Evolutionary conservation across 92 coral and sea anemone genomes (phyloP), one percentile per base, ranked within the genome.

Genomic region (Actinernus sp.): DNA sequence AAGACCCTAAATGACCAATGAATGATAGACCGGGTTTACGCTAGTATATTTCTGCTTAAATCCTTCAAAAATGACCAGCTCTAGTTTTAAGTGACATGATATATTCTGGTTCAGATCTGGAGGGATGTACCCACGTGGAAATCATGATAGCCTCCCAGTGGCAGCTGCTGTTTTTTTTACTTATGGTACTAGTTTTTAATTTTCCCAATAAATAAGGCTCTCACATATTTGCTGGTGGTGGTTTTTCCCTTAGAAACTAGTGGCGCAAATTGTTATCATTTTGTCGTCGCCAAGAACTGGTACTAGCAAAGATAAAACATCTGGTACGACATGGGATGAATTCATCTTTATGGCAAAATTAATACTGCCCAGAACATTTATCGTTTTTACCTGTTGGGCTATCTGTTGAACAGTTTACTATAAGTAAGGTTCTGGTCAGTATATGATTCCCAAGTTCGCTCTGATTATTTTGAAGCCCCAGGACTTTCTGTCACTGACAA

Each of bases 181-280:
- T 59, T 17, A 19, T 18, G 26, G 3, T 25, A n/a, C 32, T 26
- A 19, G 31, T 37, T 46, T 24, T 46, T 27, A 34, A 70, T 45
- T 16, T 43, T 45, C 14, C 26, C 57, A 41, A 31, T 37, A 18
- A 70, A 55, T 70, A 12, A 31, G 26, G 10, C 58, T 70, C 66
- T 26, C 70, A 21, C 78, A 70, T 70, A 40, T 55, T 70, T 70
- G 17, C 78, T 32, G 78, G 78, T 70, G 78, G 58, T 46, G 16
- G 16, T 6, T 26, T 70, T 70, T 70, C 57, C 78, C 78, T 70
- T 55, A 70, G 78, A 70, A 70, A 70, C 78, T 22, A 53, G 31
- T 12, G 19, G 30, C 34, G 50, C 21, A 27, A 56, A 27, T 49
- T 53, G 33, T 28, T 3, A 5, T 45, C 45, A 18, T 44, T 70